A percentile compares a stretch with the other conserved stretches of the same genome.
Evolutionary conservation across 1,140 invertebrate species (phyloP).

Genomic region (Zeugodacus cucurbitae): DNA sequence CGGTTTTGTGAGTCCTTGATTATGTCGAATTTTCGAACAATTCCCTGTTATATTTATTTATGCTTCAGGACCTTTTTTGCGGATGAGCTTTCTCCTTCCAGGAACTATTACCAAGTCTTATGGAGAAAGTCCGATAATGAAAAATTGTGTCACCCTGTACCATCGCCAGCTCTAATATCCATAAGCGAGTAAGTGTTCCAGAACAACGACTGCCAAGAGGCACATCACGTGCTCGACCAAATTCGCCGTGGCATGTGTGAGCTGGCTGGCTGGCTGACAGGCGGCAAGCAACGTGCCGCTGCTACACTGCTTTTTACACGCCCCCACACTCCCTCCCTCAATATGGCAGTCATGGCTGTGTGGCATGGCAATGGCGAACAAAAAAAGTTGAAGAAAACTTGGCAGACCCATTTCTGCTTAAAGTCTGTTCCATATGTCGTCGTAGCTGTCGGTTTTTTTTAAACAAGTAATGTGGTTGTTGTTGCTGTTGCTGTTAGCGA

Average conservation of each 20-base stretch:
- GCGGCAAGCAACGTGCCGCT: background rate
- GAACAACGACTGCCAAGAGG: background rate
- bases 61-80: too few species aligned
- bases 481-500: background rate
- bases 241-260: constrained; percentile 1
- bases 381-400: background rate
- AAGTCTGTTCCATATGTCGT: background rate
- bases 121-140: too few species aligned
- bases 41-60: too few species aligned
- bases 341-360: too few species aligned
- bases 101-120: too few species aligned
- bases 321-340: background rate
- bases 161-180: background rate
- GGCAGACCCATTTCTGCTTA: constrained; percentile 6
- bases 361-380: background rate
- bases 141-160: too few species aligned
- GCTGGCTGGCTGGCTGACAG: background rate
- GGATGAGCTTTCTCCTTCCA: too few species aligned
- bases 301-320: too few species aligned
- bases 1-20: too few species aligned
- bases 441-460: background rate
- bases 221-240: constrained; percentile 24
- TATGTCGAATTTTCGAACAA: too few species aligned
- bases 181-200: background rate
- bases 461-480: background rate